Evolutionary conservation across 2,888 invertebrate genomes (phyloP), one percentile per base, ranked within the genome.

Genomic region (Thymelicus sylvestris): DNA sequence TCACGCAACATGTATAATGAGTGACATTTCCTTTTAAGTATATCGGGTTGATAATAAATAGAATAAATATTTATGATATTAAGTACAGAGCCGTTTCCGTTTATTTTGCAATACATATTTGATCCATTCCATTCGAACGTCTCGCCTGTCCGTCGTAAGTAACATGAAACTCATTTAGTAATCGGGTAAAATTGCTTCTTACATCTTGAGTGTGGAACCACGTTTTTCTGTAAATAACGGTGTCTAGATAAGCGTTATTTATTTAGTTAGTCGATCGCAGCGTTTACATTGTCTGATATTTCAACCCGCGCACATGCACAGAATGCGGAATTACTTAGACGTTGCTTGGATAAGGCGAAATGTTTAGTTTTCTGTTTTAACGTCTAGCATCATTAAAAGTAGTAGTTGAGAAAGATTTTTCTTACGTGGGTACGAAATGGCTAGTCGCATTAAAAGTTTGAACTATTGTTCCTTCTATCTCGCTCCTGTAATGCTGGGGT

Each of bases 291-390:
- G 57, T 48, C 63, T 69, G 63, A 69, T 69, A 69, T 69, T 69
- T 64, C 69, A 64, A 64, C 64, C 68, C 19, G 68, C 64, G 59
- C 39, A 68, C 68, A 63, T 55, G 38, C 50, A 48, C 59, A 69
- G 69, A 69, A 69, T 69, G 69, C 69, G 69, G 69, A 69, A 69
- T 69, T 69, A 69, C 69, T 69, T 64, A 69, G 59, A 64, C 15
- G 24, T 64, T 68, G 55, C 68, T 68, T 63, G 68, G 47, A 39
- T 63, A 57, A 59, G 39, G 55, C 24, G 44, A 69, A 69, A 69
- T 69, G 69, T 64, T 69, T 64, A 62, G 19, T 47, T n/a, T n/a
- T n/a, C n/a, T n/a, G n/a, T n/a, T 44, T 61, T 38, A 64, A 15
- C 39, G 39, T 62, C 41, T 62, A 13, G 39, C 39, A 52, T 55